phyloP scores from a whole-genome alignment of 2,113 vertebrate genomes.

The Ellobius talpinus region DNA sequence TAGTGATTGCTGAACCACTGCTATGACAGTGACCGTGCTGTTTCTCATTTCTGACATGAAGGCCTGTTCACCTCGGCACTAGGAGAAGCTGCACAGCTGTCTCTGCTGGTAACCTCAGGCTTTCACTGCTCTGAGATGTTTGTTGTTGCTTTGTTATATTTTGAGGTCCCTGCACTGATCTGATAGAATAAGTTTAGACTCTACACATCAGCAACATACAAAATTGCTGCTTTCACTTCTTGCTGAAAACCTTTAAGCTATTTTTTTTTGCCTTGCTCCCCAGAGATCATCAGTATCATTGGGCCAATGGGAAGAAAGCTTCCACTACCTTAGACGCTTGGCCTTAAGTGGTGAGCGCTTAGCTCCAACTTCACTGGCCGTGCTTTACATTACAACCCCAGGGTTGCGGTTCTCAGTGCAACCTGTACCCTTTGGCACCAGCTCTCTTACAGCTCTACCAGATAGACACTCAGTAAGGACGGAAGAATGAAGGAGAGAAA shows the following conservation, averaged over 20 bases:
- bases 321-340: neutral
- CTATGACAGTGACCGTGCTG: neutral
- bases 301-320: neutral
- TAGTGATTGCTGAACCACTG: neutral
- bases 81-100: neutral
- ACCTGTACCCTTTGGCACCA: neutral
- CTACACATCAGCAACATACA: neutral
- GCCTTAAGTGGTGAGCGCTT: neutral
- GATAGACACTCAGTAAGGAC: neutral
- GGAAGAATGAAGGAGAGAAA: neutral
- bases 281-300: neutral
- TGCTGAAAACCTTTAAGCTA: neutral
- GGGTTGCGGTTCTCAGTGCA: neutral
- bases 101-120: neutral
- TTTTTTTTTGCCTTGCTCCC: neutral
- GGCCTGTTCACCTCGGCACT: neutral
- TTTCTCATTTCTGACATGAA: neutral
- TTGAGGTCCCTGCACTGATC: neutral
- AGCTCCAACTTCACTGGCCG: neutral
- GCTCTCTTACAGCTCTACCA: neutral
- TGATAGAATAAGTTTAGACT: neutral
- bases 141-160: neutral
- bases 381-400: no score
- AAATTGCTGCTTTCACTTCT: neutral
- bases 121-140: neutral